Evolutionary conservation across 2,113 vertebrate species (phyloP).

Genomic region (Coreoperca whiteheadi): DNA sequence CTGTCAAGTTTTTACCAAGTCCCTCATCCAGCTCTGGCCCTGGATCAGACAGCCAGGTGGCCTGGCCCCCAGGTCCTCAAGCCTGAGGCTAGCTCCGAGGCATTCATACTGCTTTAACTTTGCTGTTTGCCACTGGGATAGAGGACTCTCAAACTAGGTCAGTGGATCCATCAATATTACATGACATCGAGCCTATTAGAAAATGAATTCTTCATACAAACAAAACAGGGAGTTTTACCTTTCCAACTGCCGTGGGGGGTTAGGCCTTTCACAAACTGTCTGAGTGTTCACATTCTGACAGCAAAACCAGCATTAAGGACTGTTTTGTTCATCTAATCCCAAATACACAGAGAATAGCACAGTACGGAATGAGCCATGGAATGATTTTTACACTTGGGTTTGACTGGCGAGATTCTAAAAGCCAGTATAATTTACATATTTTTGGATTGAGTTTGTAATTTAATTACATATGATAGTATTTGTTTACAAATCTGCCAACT

Average conservation of each 20-base stretch:
- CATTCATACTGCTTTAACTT: conserved; percentile 66
- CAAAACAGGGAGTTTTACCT: conserved; percentile 47
- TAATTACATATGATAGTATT: background rate
- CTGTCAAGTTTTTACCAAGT: conserved; percentile 33
- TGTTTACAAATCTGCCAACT: background rate
- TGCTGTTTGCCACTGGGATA: conserved; percentile 58
- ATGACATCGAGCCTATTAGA: conserved; percentile 62
- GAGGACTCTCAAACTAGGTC: conserved; percentile 69
- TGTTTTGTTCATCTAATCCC: background rate
- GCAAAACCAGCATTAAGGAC: conserved; percentile 36
- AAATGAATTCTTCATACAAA: conserved; percentile 59
- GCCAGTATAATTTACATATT: background rate
- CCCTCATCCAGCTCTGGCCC: conserved; percentile 25
- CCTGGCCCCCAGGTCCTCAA: conserved; percentile 7
- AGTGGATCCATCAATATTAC: conserved; percentile 69
- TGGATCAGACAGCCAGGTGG: conserved; percentile 57
- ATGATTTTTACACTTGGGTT: conserved; percentile 1
- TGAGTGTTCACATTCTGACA: conserved; percentile 35
- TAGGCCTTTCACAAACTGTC: conserved; percentile 6
- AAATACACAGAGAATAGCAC: background rate
- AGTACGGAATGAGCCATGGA: background rate
- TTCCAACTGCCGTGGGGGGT: conserved; percentile 6
- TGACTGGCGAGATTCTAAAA: background rate
- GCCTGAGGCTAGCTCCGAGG: conserved; percentile 69
- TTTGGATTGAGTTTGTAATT: background rate